Evolutionary conservation across 2,113 vertebrate species (phyloP).

Genomic region (Ranitomeya variabilis): DNA sequence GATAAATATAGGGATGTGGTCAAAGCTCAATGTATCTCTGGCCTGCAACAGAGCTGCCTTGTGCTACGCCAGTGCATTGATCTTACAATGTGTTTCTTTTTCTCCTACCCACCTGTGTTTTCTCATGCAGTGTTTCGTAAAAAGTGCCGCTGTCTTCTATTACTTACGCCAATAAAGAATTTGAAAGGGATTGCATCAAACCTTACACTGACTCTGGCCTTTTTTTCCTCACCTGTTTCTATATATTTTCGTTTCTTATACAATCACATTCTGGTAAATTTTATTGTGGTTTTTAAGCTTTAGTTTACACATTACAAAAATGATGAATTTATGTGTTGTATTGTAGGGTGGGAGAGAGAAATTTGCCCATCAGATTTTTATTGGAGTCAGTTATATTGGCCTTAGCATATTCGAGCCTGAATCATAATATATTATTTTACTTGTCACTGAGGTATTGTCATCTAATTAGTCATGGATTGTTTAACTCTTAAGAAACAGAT

Average conservation of each 20-base stretch:
- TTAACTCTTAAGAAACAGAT: no score
- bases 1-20: slow-evolving; percentile 66
- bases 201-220: not conserved
- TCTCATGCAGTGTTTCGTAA: slow-evolving; percentile 90
- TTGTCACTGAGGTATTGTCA: not conserved
- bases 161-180: slow-evolving; percentile 90
- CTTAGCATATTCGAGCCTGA: not conserved
- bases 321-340: not conserved
- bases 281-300: not conserved
- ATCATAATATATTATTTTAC: not conserved
- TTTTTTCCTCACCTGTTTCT: not conserved
- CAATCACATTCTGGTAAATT: not conserved
- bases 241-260: not conserved
- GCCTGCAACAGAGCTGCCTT: slow-evolving; percentile 44
- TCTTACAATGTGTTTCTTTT: slow-evolving; percentile 46
- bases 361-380: not conserved
- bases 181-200: slow-evolving; percentile 64
- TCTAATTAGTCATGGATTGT: no score
- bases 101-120: slow-evolving; percentile 78
- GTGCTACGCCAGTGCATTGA: slow-evolving; percentile 42
- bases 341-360: not conserved
- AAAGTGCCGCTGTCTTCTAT: slow-evolving; percentile 82
- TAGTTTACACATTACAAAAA: not conserved
- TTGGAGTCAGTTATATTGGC: not conserved
- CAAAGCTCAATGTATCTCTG: slow-evolving; percentile 25